A percentile compares a stretch with the other conserved stretches of the same genome.
Conservation (phyloP, 92 coral and sea anemone species). For the Palythoa caribaeorum region DNA sequence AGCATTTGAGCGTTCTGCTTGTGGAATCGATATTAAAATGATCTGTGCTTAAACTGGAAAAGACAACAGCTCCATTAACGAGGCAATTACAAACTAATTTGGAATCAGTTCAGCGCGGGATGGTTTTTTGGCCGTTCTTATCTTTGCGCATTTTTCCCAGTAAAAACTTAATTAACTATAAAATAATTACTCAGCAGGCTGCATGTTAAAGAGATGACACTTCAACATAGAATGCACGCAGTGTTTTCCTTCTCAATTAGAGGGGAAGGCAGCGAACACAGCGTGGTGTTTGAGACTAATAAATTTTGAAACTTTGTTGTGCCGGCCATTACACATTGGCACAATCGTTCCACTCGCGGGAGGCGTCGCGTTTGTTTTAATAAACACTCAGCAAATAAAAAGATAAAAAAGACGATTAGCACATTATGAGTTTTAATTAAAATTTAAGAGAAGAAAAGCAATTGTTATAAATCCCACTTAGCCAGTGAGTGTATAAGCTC, state of each 20-base stretch:
- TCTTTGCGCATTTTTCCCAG: constrained; percentile 17
- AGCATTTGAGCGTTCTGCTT: constrained; percentile 20
- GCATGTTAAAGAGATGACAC: constrained; percentile 38
- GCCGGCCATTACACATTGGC: constrained; percentile 20
- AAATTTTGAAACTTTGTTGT: constrained; percentile 69
- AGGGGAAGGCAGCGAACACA: constrained; percentile 48
- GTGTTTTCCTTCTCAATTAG: constrained; percentile 75
- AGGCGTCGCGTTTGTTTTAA: constrained; percentile 82
- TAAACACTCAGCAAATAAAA: constrained; percentile 77
- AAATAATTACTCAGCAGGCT: constrained; percentile 49
- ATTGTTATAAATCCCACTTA: constrained; percentile 46
- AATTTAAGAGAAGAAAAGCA: constrained; percentile 44
- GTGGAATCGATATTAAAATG: background rate
- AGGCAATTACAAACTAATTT: constrained; percentile 43
- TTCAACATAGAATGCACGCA: constrained; percentile 63
- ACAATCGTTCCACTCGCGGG: constrained; percentile 68
- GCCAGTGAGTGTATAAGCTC: constrained; percentile 25
- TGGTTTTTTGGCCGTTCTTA: constrained; percentile 31
- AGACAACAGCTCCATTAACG: constrained; percentile 25
- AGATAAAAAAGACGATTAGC: constrained; percentile 72
- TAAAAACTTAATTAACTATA: constrained; percentile 46
- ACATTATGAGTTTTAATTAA: constrained; percentile 85
- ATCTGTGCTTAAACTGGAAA: constrained; percentile 16
- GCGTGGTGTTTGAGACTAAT: constrained; percentile 84
- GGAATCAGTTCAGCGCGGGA: constrained; percentile 18